Base-by-base conservation (phyloP, 2,797 vertebrate species). In the Denticeps clupeoides region DNA sequence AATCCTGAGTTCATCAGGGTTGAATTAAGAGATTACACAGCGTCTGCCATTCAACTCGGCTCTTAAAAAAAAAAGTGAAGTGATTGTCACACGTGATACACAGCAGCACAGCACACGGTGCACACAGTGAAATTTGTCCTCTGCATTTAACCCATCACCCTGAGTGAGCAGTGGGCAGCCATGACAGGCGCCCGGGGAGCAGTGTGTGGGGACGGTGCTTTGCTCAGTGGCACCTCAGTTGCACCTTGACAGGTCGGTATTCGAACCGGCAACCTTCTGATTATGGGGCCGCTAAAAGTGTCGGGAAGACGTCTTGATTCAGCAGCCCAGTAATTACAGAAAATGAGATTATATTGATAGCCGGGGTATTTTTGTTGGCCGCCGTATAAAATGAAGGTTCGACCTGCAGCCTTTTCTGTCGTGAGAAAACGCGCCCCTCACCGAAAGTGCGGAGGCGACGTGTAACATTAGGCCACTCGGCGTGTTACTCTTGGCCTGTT, bases 1-100 rank as follows among this genome's bases (percentile, higher is more conserved):
- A n/a, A 73, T 73, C 78, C 72, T 78, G 75, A 80, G 75, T 77
- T 75, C 72, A 77, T 63, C 64, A 67, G 55, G 73, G 80, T 78
- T 76, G 65, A 79, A 81, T 81, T 76, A 80, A 76, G 75, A 79
- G 73, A 80, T 78, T 75, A 77, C 64, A 77, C 71, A 69, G 67
- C 64, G 60, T 76, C 71, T 74, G 70, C 67, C 69, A 68, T 1
- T 40, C 64, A 73, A 69, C 70, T 74, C 67, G 33, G 69, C 63
- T 62, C 74, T 69, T 70, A 59, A 66, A 60, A 48, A 68, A 60
- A 46, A 25, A 54, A 28, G 63, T 71, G 41, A 47, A 42, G n/a
- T n/a, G n/a, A n/a, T n/a, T n/a, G n/a, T n/a, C n/a, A n/a, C n/a
- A n/a, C n/a, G n/a, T n/a, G n/a, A n/a, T n/a, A n/a, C n/a, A n/a